These are phyloP conservation scores for Acanthacorydalis orientalis DNA, from an alignment of 2,888 invertebrate genomes.

Conservation along the genomic window DNA sequence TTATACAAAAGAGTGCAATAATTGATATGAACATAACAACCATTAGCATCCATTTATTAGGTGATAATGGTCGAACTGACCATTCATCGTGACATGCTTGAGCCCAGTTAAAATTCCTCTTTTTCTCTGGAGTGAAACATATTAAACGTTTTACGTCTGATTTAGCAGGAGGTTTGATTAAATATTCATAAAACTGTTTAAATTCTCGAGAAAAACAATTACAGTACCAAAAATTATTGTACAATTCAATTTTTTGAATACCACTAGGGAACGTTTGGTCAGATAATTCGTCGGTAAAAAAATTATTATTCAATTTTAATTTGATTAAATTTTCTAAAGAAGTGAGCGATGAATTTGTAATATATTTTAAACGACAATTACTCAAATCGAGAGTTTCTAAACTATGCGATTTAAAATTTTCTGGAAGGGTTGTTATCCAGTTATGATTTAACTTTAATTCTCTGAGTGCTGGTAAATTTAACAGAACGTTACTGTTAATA, in stretches of 20 bases:
- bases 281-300: slow-evolving; percentile 44
- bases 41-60: slow-evolving; percentile 39
- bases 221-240: slow-evolving; percentile 64
- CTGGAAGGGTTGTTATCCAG: slow-evolving; percentile 42
- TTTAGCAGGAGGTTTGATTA: slow-evolving; percentile 38
- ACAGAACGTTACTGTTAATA: slow-evolving; percentile 37
- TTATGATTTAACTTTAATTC: slow-evolving; percentile 49
- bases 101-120: slow-evolving; percentile 31
- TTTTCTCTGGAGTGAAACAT: slow-evolving; percentile 45
- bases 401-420: slow-evolving; percentile 39
- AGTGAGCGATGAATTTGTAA: slow-evolving; percentile 45
- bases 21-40: slow-evolving; percentile 36
- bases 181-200: slow-evolving; percentile 40
- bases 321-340: slow-evolving; percentile 40
- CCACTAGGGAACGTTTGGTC: slow-evolving; percentile 41
- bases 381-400: slow-evolving; percentile 41
- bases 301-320: slow-evolving; percentile 51
- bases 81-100: slow-evolving; percentile 45
- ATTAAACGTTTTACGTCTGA: slow-evolving; percentile 32
- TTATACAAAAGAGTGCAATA: slow-evolving; percentile 32
- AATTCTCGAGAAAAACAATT: slow-evolving; percentile 45
- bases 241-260: slow-evolving; percentile 38
- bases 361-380: slow-evolving; percentile 38
- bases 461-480: slow-evolving; percentile 38
- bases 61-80: slow-evolving; percentile 29